These are phyloP conservation scores for Drusus annulatus DNA, from an alignment of 1,140 invertebrate species.

Conservation along the genomic window DNA sequence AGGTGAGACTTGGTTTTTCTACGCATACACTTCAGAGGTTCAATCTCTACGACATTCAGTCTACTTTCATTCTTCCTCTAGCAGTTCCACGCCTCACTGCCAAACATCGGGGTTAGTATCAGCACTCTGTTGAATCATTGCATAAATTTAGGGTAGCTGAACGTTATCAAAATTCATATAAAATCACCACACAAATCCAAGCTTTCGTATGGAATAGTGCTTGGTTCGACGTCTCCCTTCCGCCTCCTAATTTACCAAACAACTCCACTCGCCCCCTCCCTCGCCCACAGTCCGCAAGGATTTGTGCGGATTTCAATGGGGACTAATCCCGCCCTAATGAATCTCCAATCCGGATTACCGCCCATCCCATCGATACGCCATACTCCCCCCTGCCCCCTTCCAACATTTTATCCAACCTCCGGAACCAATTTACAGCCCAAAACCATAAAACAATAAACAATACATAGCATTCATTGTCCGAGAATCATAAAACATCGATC, in stretches of 20 bases:
- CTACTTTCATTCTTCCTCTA: too few species aligned
- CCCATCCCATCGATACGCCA: constrained; percentile 53
- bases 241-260: background rate
- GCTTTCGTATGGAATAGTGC: background rate
- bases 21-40: too few species aligned
- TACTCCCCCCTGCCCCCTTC: background rate
- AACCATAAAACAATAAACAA: constrained; percentile 35
- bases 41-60: too few species aligned
- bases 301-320: constrained; percentile 70
- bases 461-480: background rate
- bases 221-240: background rate
- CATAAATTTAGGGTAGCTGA: too few species aligned
- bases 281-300: constrained; percentile 32
- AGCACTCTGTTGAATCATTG: too few species aligned
- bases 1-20: too few species aligned
- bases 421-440: background rate
- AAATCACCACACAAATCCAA: background rate
- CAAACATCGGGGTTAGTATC: too few species aligned
- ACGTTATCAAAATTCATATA: too few species aligned
- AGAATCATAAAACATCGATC: background rate
- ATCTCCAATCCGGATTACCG: constrained; percentile 71
- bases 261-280: constrained; percentile 62
- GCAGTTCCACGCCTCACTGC: too few species aligned
- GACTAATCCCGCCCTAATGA: constrained; percentile 73
- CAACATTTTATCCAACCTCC: background rate